These are phyloP conservation scores for Eufriesea mexicana DNA, from an alignment of 1,140 invertebrate species.

Conservation along the genomic window DNA sequence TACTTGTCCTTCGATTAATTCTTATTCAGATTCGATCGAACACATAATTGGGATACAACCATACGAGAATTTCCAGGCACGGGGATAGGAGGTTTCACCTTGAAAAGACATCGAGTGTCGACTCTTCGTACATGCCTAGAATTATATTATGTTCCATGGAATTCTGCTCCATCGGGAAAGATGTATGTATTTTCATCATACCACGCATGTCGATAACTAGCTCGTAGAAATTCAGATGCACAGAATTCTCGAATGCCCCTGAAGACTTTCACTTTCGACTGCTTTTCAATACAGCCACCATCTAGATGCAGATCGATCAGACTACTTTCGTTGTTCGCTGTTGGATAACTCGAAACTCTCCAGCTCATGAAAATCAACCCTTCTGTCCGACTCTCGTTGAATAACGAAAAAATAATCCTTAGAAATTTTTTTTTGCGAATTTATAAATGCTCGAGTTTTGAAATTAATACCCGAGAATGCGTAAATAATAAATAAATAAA, in stretches of 20 bases:
- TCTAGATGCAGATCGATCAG: not conserved
- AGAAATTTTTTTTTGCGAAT: no score
- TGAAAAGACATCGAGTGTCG: not conserved
- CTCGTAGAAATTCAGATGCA: conserved; percentile 23
- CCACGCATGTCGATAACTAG: not conserved
- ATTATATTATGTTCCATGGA: not conserved
- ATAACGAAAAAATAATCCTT: no score
- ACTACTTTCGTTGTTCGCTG: not conserved
- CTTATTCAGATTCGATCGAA: not conserved
- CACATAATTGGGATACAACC: not conserved
- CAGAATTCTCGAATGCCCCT: not conserved
- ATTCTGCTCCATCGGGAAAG: not conserved
- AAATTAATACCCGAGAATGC: no score
- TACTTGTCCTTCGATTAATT: not conserved
- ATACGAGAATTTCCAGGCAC: not conserved
- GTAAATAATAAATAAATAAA: no score
- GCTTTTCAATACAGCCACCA: not conserved
- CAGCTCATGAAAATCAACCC: not conserved
- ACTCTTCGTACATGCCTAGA: no score
- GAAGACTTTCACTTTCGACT: conserved; percentile 19
- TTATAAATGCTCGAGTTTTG: no score
- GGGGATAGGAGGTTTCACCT: not conserved
- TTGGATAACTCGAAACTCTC: not conserved
- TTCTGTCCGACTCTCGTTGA: no score
- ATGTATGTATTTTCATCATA: not conserved